These are phyloP conservation scores for Laodelphax striatellus DNA, from an alignment of 1,140 invertebrate species.

Conservation along the genomic window DNA sequence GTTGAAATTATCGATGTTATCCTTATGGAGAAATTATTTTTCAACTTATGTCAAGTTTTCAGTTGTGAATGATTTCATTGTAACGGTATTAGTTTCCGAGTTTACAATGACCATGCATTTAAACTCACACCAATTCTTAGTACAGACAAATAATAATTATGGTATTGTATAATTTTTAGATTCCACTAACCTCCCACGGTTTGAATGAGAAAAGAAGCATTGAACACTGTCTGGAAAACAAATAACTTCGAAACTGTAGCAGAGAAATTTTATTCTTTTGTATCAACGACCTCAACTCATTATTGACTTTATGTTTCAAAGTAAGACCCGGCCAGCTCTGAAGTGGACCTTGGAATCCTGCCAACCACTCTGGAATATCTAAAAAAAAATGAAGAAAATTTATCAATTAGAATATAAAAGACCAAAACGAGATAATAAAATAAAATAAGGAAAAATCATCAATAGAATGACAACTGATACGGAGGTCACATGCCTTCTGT, in stretches of 20 bases:
- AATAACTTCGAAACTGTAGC: constrained; percentile 85
- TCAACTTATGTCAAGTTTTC: no score
- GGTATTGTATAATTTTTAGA: not conserved
- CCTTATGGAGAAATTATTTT: no score
- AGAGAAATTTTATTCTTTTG: constrained; percentile 57
- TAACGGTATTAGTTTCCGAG: no score
- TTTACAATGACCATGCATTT: no score
- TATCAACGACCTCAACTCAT: constrained; percentile 55
- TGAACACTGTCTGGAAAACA: constrained; percentile 86
- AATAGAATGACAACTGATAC: no score
- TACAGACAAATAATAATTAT: no score
- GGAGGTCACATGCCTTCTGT: not conserved
- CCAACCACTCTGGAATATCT: constrained; percentile 71
- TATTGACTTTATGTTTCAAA: constrained; percentile 51
- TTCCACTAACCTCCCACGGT: constrained; percentile 60
- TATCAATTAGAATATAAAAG: no score
- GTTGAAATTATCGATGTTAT: no score
- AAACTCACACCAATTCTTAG: no score
- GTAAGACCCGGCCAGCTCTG: constrained; percentile 73
- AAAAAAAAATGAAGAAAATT: constrained; percentile 18
- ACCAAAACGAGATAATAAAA: no score
- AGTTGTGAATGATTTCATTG: no score
- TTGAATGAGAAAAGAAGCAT: constrained; percentile 66
- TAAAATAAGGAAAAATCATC: no score
- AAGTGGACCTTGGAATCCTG: constrained; percentile 59